Base-by-base conservation (phyloP, 2,888 invertebrate genomes). In the Tachina fera region DNA sequence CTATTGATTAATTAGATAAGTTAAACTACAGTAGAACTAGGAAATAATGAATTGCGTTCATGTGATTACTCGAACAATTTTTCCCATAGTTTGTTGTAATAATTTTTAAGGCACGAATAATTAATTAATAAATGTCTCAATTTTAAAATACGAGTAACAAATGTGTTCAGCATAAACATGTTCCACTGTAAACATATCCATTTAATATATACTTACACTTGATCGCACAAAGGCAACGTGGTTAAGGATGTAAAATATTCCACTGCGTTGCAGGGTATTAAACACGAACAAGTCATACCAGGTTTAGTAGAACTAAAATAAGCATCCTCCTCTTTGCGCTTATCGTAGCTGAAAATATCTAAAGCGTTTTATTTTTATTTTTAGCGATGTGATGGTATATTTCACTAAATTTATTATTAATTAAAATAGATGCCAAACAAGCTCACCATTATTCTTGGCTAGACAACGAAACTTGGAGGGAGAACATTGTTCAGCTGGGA, bases 231-330 rank as follows among this genome's bases (percentile, higher is more conserved):
- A 0, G 91, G 90, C 75, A 90, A 81, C 19, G 89, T 90, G 68
- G 87, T 91, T 10, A 87, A 88, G 51, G 88, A 88, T 39, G 90
- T 89, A 72, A 84, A 91, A 79, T 91, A 92, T 31, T 92, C 90
- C 3, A 92, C 47, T 3, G 89, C 83, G 85, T 90, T 89, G 41
- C 92, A 92, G 68, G 90, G 90, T n/a, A 90, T 89, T 58, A 91
- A 65, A 63, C 92, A 92, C 9, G 89, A 88, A 77, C 92, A 92
- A 9, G 89, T 87, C 91, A 92, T 92, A 71, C 92, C 92, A 14
- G 89, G 89, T 60, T 89, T 90, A 22, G 87, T 84, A 80, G 88
- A 89, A 45, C 90, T 90, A 19, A 91, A 90, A 74, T 87, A 91
- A 0, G 87, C 88, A 22, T 91, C 91, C 77, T 91, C 91, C n/a